phyloP scores from a whole-genome alignment of 2,888 invertebrate genomes.

The Melanargia galathea region DNA sequence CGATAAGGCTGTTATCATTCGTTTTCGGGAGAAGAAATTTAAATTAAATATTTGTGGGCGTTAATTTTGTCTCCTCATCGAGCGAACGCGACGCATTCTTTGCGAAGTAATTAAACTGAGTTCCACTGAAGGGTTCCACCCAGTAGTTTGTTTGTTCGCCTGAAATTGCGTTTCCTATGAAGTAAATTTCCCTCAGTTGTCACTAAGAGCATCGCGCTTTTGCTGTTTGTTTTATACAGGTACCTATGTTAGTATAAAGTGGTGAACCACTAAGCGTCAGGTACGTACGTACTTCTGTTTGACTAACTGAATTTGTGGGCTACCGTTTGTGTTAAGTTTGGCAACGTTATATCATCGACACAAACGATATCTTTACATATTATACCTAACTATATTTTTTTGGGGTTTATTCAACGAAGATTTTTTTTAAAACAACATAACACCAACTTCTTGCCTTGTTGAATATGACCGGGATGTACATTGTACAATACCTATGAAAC shows the following conservation, averaged over 20 bases:
- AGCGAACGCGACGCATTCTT: conserved; percentile 81
- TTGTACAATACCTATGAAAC: too few relatives aligned
- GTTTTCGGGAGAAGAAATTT: conserved; percentile 77
- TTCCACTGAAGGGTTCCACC: conserved; percentile 80
- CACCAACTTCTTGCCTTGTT: too few relatives aligned
- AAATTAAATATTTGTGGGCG: conserved; percentile 82
- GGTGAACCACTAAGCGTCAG: conserved; percentile 22
- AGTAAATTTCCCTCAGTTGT: conserved; percentile 68
- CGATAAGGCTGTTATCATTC: conserved; percentile 74
- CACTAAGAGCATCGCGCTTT: conserved; percentile 56
- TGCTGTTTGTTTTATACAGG: conserved; percentile 49
- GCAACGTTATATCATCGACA: not conserved
- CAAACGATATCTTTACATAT: too few relatives aligned
- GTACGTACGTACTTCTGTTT: conserved; percentile 16
- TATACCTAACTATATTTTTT: not conserved
- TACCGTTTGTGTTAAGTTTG: conserved; percentile 1
- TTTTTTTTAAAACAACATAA: not conserved
- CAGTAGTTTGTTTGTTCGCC: conserved; percentile 80
- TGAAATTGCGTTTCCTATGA: conserved; percentile 80
- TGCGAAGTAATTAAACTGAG: conserved; percentile 82
- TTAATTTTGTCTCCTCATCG: conserved; percentile 83
- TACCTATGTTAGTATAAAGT: conserved; percentile 41
- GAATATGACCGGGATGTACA: too few relatives aligned
- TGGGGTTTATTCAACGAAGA: not conserved
- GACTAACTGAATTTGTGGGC: conserved; percentile 7